These are phyloP conservation scores for Willowsia nigromaculata DNA, from an alignment of 2,888 invertebrate species.

Conservation along the genomic window DNA sequence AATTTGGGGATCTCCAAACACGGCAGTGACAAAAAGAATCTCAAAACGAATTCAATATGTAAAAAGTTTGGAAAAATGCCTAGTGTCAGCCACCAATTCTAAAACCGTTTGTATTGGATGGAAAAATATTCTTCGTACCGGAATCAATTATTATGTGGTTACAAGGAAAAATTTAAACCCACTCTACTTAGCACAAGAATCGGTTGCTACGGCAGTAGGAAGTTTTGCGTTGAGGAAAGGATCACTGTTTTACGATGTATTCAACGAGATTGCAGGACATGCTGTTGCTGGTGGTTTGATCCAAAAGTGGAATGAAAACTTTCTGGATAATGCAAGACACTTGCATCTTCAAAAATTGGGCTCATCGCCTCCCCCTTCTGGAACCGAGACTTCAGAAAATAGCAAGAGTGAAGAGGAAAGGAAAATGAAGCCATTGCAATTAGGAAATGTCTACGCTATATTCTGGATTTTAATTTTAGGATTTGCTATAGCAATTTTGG, in stretches of 20 bases:
- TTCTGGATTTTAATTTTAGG: neutral
- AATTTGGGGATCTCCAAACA: neutral
- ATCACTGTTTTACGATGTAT: neutral
- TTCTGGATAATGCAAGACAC: neutral
- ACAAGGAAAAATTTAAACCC: neutral
- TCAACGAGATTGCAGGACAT: neutral
- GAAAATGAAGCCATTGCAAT: neutral
- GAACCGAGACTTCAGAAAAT: neutral
- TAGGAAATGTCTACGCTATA: neutral
- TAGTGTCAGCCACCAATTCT: neutral
- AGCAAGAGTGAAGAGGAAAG: neutral
- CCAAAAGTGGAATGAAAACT: constrained; percentile 12
- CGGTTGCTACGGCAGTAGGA: neutral
- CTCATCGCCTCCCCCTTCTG: neutral
- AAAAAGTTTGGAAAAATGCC: constrained; percentile 8
- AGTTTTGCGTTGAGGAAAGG: neutral
- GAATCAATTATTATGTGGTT: neutral
- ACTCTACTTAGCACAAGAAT: neutral
- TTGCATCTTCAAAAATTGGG: neutral
- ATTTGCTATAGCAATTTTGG: neutral
- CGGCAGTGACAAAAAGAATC: neutral
- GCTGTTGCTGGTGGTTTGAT: neutral
- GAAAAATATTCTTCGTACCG: constrained; percentile 7
- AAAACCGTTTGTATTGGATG: constrained; percentile 9
- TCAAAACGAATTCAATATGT: neutral